Conservation (phyloP, 2,888 invertebrate genomes). For the Strigamia crassipes region DNA sequence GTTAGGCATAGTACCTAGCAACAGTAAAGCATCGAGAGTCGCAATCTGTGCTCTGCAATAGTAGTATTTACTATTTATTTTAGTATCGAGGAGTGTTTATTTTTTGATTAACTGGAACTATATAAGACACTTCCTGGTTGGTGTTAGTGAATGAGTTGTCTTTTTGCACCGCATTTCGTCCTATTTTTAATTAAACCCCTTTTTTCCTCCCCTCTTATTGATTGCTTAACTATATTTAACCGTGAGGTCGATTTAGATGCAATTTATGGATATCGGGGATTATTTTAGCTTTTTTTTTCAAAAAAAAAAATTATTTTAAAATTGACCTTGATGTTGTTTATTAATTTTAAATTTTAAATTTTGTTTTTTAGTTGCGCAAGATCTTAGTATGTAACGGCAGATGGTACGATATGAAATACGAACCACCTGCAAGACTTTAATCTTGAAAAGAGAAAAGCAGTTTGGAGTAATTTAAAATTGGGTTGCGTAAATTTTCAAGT, state of each 20-base stretch:
- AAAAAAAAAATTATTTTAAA: background rate
- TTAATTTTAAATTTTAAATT: background rate
- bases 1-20: background rate
- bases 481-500: constrained; percentile 26
- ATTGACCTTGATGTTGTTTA: background rate
- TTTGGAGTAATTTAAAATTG: background rate
- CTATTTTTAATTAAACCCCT: constrained; percentile 36
- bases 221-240: constrained; percentile 30
- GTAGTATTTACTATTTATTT: background rate
- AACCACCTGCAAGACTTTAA: constrained; percentile 38
- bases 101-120: constrained; percentile 17
- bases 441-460: constrained; percentile 24
- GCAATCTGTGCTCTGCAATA: background rate
- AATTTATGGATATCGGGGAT: constrained; percentile 7
- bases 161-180: constrained; percentile 6
- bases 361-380: constrained; percentile 18
- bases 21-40: background rate
- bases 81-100: background rate
- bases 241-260: constrained; percentile 23
- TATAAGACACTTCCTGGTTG: constrained; percentile 17
- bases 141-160: constrained; percentile 37
- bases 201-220: constrained; percentile 16
- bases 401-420: constrained; percentile 24
- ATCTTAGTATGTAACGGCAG: background rate
- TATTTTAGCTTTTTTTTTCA: background rate